Conservation (phyloP, 2,888 invertebrate genomes). For the Perithous albicinctus region DNA sequence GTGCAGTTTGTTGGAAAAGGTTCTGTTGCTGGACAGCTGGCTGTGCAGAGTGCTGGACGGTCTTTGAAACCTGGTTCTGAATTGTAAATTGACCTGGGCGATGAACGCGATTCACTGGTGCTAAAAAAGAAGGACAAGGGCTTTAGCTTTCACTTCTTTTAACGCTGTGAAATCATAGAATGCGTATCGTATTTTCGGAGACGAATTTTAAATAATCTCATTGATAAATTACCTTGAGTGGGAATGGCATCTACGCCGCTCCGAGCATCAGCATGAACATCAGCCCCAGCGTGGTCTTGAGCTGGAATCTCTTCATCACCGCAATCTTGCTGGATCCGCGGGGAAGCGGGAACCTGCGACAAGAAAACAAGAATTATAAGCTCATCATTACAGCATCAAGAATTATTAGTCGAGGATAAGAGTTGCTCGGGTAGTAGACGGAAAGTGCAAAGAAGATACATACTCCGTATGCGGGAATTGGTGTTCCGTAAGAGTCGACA, state of each 20-base stretch:
- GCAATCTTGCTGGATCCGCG: too few relatives aligned
- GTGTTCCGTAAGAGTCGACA: slow-evolving; percentile 65
- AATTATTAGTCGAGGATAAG: too few relatives aligned
- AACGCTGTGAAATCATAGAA: not conserved
- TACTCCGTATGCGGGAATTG: slow-evolving; percentile 48
- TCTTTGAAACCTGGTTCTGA: not conserved
- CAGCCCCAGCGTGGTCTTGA: slow-evolving; percentile 19
- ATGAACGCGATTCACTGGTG: slow-evolving; percentile 8
- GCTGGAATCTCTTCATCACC: slow-evolving; percentile 35
- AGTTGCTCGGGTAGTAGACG: not conserved
- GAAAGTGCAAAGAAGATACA: not conserved
- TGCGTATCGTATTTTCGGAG: not conserved
- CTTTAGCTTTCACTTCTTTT: too few relatives aligned
- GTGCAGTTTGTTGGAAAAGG: slow-evolving; percentile 19
- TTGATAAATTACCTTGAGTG: slow-evolving; percentile 31
- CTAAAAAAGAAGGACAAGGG: slow-evolving; percentile 8
- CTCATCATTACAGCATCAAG: too few relatives aligned
- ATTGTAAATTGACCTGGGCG: not conserved
- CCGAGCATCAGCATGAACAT: not conserved
- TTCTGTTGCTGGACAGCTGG: slow-evolving; percentile 17
- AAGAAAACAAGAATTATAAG: not conserved
- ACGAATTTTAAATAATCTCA: not conserved
- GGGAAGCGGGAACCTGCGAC: not conserved
- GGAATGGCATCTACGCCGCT: not conserved
- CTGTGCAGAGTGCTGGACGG: not conserved